Percentiles rank a stretch among this genome's conserved stretches.
Evolutionary conservation across 1,140 invertebrate genomes (phyloP).

Genomic region (Drosophila lacteicornis): DNA sequence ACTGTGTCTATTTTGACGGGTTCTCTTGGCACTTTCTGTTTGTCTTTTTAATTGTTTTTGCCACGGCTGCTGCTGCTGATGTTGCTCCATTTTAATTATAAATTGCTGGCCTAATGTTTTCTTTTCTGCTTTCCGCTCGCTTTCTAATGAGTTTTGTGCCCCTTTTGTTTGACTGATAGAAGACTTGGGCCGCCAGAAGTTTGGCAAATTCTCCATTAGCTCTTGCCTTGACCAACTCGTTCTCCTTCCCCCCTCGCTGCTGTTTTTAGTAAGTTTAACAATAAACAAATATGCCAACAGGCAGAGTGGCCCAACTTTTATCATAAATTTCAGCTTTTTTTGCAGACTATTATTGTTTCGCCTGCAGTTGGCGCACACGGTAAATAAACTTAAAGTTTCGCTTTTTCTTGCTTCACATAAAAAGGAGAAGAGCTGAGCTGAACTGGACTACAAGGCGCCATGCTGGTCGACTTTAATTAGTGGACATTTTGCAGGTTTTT

Average conservation of each 20-base stretch:
- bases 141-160: conserved; percentile 49
- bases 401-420: not conserved
- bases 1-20: conserved; percentile 54
- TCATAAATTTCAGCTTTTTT: conserved; percentile 47
- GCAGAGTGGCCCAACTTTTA: conserved; percentile 34
- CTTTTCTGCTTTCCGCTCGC: conserved; percentile 35
- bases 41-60: conserved; percentile 53
- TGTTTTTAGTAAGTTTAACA: conserved; percentile 52
- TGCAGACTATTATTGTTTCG: conserved; percentile 31
- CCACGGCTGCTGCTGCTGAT: conserved; percentile 15
- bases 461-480: conserved; percentile 42
- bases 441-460: conserved; percentile 7
- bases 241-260: not conserved
- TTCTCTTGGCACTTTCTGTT: conserved; percentile 37
- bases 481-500: conserved; percentile 19
- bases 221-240: conserved; percentile 34
- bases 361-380: conserved; percentile 24
- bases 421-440: too few relatives aligned
- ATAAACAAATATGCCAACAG: conserved; percentile 54
- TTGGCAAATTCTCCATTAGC: conserved; percentile 50
- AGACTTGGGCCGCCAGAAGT: conserved; percentile 1
- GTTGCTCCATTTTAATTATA: conserved; percentile 54
- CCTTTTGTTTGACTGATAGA: conserved; percentile 46
- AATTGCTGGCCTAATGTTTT: conserved; percentile 55
- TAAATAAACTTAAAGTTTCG: conserved; percentile 46